These are phyloP conservation scores for Opisthocomus hoazin DNA, from an alignment of 2,113 vertebrate genomes.

Conservation along the genomic window DNA sequence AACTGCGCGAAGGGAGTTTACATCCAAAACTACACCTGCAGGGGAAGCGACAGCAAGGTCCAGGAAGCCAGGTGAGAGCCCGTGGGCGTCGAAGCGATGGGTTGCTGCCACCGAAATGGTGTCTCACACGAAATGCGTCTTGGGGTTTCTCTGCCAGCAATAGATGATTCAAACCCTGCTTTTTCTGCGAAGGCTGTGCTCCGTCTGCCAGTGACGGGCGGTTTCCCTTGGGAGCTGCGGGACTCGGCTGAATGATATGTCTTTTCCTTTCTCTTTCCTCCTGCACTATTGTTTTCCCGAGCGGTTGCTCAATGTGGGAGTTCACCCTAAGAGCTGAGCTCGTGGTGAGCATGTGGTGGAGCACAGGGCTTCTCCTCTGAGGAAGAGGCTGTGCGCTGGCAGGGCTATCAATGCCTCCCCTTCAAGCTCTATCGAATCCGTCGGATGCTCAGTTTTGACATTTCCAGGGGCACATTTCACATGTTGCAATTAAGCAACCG, in stretches of 20 bases:
- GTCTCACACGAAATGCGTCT: fast-evolving
- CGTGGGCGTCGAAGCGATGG: fast-evolving
- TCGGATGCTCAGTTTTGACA: not conserved
- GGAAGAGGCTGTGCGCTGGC: not conserved
- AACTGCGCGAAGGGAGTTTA: conserved; percentile 87
- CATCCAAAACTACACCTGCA: conserved; percentile 86
- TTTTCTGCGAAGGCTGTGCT: not conserved
- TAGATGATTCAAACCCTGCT: not conserved
- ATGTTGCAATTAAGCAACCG: fast-evolving
- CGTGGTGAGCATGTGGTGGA: not conserved
- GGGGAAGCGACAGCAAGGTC: conserved; percentile 76
- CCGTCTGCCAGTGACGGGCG: not conserved
- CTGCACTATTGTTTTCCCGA: not conserved
- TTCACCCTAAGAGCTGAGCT: not conserved
- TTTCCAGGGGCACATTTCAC: not conserved
- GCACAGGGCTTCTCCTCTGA: not conserved
- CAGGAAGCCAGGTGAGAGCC: conserved; percentile 89
- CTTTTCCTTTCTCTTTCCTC: conserved; percentile 27
- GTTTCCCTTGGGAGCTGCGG: not conserved
- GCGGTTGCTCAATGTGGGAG: conserved; percentile 3
- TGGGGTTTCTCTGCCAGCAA: not conserved
- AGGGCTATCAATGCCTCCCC: not conserved
- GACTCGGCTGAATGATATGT: not conserved
- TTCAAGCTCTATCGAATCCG: not conserved
- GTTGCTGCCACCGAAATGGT: not conserved